A percentile compares a stretch with the other conserved stretches of the same genome.
phyloP scores from a whole-genome alignment of 1,140 invertebrate genomes.

The Littorina saxatilis region DNA sequence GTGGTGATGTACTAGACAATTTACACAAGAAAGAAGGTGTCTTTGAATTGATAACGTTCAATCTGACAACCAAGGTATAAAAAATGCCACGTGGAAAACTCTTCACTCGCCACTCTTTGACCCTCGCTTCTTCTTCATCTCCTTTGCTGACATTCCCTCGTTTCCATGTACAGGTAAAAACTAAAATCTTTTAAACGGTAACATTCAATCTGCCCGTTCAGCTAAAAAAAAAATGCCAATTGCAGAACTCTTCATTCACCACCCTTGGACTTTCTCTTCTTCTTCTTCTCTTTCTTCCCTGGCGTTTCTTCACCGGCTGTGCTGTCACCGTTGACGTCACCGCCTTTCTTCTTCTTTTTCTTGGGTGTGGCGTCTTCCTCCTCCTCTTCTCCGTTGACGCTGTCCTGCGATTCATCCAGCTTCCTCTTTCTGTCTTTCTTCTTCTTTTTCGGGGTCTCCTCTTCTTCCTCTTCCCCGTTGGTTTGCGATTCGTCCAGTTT shows the following conservation, averaged over 20 bases:
- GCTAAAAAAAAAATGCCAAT: too few relatives aligned
- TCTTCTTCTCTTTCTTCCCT: conserved; percentile 66
- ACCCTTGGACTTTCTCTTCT: conserved; percentile 47
- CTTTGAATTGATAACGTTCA: too few relatives aligned
- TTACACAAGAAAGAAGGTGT: too few relatives aligned
- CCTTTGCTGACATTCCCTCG: too few relatives aligned
- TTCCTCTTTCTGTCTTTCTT: conserved; percentile 25
- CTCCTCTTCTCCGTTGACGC: conserved; percentile 47
- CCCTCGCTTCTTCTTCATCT: too few relatives aligned
- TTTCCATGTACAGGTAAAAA: too few relatives aligned
- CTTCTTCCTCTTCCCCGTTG: conserved; percentile 40
- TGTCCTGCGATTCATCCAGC: background rate
- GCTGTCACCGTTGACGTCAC: conserved; percentile 35
- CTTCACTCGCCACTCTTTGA: too few relatives aligned
- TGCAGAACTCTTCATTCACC: background rate
- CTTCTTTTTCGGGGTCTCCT: conserved; percentile 38
- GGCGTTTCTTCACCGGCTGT: conserved; percentile 50
- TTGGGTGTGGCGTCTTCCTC: conserved; percentile 45
- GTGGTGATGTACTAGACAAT: too few relatives aligned
- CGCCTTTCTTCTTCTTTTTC: conserved; percentile 70
- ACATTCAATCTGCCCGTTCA: too few relatives aligned
- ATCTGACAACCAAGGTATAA: too few relatives aligned
- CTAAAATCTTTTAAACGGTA: too few relatives aligned
- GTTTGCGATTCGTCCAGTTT: conserved; percentile 39
- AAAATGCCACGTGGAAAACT: too few relatives aligned